A percentile compares a stretch with the other conserved stretches of the same genome.
phyloP scores from a whole-genome alignment of 2,113 vertebrate species.

The Trinectes maculatus region DNA sequence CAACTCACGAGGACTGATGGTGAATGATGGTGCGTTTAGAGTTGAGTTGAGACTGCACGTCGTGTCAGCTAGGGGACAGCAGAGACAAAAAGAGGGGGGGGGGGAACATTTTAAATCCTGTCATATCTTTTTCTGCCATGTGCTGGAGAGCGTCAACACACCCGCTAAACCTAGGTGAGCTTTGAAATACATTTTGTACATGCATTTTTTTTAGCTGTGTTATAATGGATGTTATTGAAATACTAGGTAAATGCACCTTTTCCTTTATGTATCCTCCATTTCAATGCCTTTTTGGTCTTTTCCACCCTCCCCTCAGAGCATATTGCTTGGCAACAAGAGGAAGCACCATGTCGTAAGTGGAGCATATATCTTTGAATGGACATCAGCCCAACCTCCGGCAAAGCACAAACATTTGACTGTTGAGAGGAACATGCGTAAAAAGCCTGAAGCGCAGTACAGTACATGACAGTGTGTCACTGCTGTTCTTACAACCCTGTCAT shows the following conservation, averaged over 20 bases:
- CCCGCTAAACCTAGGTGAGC: constrained; percentile 79
- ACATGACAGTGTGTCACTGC: constrained; percentile 50
- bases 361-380: constrained; percentile 73
- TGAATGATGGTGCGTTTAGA: constrained; percentile 38
- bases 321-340: constrained; percentile 72
- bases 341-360: constrained; percentile 56
- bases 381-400: constrained; percentile 83
- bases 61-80: constrained; percentile 40
- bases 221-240: constrained; percentile 37
- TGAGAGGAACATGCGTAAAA: constrained; percentile 51
- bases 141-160: constrained; percentile 53
- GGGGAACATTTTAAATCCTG: constrained; percentile 46
- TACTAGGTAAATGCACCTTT: constrained; percentile 29
- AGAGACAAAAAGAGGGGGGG: constrained; percentile 32
- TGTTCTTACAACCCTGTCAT: constrained; percentile 37
- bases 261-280: constrained; percentile 39
- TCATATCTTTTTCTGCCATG: constrained; percentile 65
- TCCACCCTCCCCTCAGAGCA: constrained; percentile 63
- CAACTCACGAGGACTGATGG: constrained; percentile 44
- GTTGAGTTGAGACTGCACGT: constrained; percentile 52
- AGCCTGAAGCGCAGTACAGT: constrained; percentile 73
- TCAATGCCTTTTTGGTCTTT: constrained; percentile 54
- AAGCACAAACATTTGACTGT: constrained; percentile 90
- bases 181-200: constrained; percentile 32
- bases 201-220: constrained; percentile 21